Percentiles rank a stretch among this genome's conserved stretches.
Conservation (phyloP, 2,113 vertebrate genomes). For the Benitochromis conjunctus region DNA sequence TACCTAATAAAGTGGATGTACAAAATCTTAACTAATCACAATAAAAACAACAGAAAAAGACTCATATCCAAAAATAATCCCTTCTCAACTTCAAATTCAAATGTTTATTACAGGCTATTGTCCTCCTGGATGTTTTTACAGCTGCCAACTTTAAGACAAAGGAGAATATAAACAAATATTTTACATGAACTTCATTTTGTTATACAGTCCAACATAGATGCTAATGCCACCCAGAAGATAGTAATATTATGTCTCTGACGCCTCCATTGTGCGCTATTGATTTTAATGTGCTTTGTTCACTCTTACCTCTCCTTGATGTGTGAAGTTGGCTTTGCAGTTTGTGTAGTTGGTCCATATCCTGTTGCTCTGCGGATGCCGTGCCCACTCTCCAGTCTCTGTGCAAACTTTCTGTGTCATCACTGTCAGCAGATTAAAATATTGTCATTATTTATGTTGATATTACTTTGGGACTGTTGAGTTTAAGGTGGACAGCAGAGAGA, state of each 20-base stretch:
- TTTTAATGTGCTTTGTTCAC: not conserved
- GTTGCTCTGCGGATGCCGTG: constrained; percentile 87
- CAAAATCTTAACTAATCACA: not conserved
- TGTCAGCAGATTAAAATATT: constrained; percentile 21
- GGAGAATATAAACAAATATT: too few species aligned
- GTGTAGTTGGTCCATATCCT: constrained; percentile 93
- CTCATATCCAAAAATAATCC: not conserved
- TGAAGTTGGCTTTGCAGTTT: constrained; percentile 70
- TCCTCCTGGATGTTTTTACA: too few species aligned
- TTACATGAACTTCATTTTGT: too few species aligned
- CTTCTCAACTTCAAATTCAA: not conserved
- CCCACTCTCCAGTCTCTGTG: constrained; percentile 84
- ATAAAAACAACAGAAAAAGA: not conserved
- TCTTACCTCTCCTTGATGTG: constrained; percentile 76
- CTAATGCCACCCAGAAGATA: too few species aligned
- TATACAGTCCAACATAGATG: too few species aligned
- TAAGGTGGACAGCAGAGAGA: not conserved
- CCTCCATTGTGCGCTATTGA: too few species aligned
- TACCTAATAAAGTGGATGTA: not conserved
- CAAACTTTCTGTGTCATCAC: constrained; percentile 90
- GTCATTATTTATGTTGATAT: constrained; percentile 42
- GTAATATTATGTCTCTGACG: too few species aligned
- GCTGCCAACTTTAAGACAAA: not conserved
- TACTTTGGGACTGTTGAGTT: not conserved
- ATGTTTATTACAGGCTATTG: too few species aligned